Evolutionary conservation across 2,888 invertebrate genomes (phyloP), one percentile per base, ranked within the genome.

Genomic region (Acleris holmiana): DNA sequence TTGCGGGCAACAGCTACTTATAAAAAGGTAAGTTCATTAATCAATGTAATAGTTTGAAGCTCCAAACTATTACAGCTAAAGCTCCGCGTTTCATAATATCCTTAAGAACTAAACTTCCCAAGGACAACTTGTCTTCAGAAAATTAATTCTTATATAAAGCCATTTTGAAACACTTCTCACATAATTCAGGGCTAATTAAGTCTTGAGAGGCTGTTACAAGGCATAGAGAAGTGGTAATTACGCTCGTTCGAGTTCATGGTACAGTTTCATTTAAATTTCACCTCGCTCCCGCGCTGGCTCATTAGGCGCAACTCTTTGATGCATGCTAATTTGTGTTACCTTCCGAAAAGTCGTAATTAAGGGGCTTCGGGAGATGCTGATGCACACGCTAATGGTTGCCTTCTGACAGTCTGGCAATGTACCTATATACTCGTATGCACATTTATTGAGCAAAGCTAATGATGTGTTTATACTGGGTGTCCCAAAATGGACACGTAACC

Each of bases 261-360:
- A 79, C 78, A 82, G 80, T 84, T 84, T 83, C 85, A 85, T 88
- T 87, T 87, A 86, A 88, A 85, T 86, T 87, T 84, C 78, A 84
- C 84, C 82, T 84, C 78, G 72, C 70, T 67, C 73, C 73, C 71
- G 74, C 79, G 79, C 79, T 77, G 82, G 76, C 76, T 83, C 83
- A 83, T 86, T 85, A 86, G 76, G 58, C 70, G 70, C 68, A 79
- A 79, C 79, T 80, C 83, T 84, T 85, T 87, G 86, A 88, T 79
- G 85, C 82, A 84, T 78, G 77, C 76, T 84, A 85, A 86, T 87
- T 65, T 84, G 81, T 81, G 75, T 79, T 78, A 71, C 57, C 68
- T 72, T 67, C 69, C 68, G 47, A 61, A 71, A 75, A 71, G 78
- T 76, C 76, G 75, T 75, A 76, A 79, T 77, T 79, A 72, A 76